Evolutionary conservation across 2,113 vertebrate species (phyloP), one percentile per base, ranked within the genome.

Genomic region (Empidonax traillii): DNA sequence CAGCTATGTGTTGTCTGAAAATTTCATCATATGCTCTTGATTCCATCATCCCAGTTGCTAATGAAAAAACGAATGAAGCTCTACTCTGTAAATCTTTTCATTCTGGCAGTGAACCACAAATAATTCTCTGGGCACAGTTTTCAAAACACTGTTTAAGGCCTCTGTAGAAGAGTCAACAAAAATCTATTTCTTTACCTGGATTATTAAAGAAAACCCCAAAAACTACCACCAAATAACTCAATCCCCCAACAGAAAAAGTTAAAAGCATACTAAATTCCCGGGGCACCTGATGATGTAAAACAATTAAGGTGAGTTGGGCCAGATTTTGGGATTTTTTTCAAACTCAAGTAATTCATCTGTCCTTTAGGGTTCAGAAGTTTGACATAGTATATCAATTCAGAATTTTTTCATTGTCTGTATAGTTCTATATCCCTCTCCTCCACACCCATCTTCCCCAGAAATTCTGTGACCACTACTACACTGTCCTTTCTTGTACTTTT

Each of bases 1-100:
- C 72, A 92, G 72, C 53, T 97, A 94, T 77, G n/a, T 62, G 82
- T 85, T 95, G 67, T 73, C 82, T 93, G 75, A 80, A 95, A 95
- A 95, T 96, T 94, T 92, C 93, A 92, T 96, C 82, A 93, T 66
- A 88, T 94, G 88, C 67, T 88, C 75, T 77, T 92, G 90, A 94
- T 93, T 96, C 79, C 85, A 88, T 93, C 90, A 91, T 96, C 41
- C 46, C 37, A 77, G 18, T 62, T 93, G 51, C 76, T 94, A 90
- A 94, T 76, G 35, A 81, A 96, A 90, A 94, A 85, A 4, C 4
- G 2, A 96, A 93, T 61, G 25, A 90, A 79, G 7, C 49, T 90
- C 19, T 37, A 76, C 49, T 71, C 16, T 65, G 41, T 83, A 73
- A n/a, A 69, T 68, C 53, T 79, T 96, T 85, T 93, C 0, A 0